Base-by-base conservation (phyloP, 2,113 vertebrate species). In the Formicarius rufipectus region DNA sequence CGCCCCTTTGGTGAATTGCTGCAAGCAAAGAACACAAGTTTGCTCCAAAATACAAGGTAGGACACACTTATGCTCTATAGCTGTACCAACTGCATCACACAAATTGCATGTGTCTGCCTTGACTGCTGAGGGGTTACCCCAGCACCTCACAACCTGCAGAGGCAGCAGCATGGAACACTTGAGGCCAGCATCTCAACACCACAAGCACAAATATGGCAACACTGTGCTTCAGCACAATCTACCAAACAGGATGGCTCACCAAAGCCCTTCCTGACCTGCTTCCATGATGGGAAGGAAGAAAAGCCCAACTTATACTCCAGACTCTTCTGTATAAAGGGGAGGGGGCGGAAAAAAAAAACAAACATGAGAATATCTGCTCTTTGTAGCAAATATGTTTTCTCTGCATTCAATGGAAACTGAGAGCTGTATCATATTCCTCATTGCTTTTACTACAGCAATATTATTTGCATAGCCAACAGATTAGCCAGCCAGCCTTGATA, bases 371-470 rank as follows among this genome's bases (percentile, higher is more conserved):
- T 69, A 95, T 91, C 93, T 94, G 86, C 76, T 96, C 76, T 87
- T 92, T 95, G 89, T 87, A 66, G 37, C 77, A 91, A 95, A 75
- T 25, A 50, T 91, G 64, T 89, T 94, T 93, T 86, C 58, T 84
- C 60, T 24, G 56, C 7, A 2, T 53, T 94, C 89, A 88, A 25
- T 84, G 84, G 91, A 95, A 93, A 90, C 64, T 12, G 27, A 94
- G 93, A 78, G 39, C 84, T 86, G 53, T 89, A 97, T 91, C 91
- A 2, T 77, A 64, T 92, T 95, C 56, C 89, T 94, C 71, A 44
- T 71, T 75, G 94, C 63, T 86, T 89, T 95, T 92, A 93, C 76
- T 93, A 96, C 58, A 68, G 73, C 62, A 78, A 8, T 92, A 78
- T 76, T 95, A 87, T 77, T 92, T 19, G 0, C 92, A 92, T 55